A percentile compares a stretch with the other conserved stretches of the same genome.
These are phyloP conservation scores for Indicator maculatus DNA, from an alignment of 2,113 vertebrate species.

Conservation along the genomic window DNA sequence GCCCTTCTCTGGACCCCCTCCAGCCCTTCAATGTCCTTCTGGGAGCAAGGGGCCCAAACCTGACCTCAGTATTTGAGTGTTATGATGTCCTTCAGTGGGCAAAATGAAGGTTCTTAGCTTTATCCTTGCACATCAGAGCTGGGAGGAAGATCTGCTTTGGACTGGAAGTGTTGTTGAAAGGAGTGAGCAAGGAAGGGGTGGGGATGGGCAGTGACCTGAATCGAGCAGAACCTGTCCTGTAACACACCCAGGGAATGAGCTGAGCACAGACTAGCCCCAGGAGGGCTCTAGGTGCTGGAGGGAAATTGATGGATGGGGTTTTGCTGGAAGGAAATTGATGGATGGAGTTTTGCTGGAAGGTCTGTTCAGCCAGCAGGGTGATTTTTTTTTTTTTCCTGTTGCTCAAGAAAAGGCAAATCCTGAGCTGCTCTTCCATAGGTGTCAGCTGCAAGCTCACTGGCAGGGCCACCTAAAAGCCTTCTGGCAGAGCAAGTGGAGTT, in stretches of 20 bases:
- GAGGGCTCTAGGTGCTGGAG: not conserved
- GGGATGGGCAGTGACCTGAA: not conserved
- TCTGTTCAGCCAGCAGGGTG: not conserved
- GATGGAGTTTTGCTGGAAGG: not conserved
- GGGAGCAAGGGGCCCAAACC: no score
- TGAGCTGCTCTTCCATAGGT: not conserved
- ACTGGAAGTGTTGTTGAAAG: not conserved
- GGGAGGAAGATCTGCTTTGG: not conserved
- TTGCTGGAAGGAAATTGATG: not conserved
- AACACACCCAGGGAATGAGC: not conserved
- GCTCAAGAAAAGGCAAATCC: not conserved
- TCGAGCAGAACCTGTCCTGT: fast-evolving
- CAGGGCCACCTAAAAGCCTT: not conserved
- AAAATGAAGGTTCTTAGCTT: not conserved
- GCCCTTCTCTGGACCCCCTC: no score
- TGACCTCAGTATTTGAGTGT: no score
- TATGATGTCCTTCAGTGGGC: not conserved
- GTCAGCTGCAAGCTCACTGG: not conserved
- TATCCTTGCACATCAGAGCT: not conserved
- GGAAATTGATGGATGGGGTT: not conserved
- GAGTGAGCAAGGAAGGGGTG: not conserved
- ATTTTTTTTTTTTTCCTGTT: not conserved
- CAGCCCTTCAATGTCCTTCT: no score
- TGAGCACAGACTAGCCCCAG: not conserved
- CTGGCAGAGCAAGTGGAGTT: not conserved